Percentiles rank a stretch among this genome's conserved stretches.
Conservation (phyloP, 2,113 vertebrate species). For the Tenrec ecaudatus region DNA sequence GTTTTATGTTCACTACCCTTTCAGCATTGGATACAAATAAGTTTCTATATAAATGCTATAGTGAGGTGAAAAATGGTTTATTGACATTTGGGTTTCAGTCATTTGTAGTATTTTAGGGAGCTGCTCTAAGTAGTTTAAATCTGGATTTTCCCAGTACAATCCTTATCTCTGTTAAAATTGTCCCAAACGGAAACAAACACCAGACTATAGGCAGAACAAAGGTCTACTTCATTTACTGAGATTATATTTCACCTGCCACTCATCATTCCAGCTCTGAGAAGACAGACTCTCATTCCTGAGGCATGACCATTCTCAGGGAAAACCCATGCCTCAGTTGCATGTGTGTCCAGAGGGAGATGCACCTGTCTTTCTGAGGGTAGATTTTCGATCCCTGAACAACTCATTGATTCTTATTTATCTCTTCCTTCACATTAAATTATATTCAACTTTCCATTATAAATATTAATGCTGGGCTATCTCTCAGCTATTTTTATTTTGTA, state of each 20-base stretch:
- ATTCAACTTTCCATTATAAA: conserved; percentile 53
- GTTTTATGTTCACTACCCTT: conserved; percentile 79
- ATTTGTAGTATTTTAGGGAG: conserved; percentile 46
- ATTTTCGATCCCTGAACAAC: conserved; percentile 47
- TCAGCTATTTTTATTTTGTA: conserved; percentile 66
- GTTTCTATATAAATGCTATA: conserved; percentile 61
- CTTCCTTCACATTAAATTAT: not conserved
- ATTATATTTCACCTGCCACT: not conserved
- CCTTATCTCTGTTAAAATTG: not conserved
- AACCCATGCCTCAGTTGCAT: not conserved
- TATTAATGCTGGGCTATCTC: conserved; percentile 69
- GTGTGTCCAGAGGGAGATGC: not conserved
- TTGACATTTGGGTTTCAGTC: not conserved
- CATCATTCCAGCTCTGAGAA: conserved; percentile 21
- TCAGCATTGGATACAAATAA: conserved; percentile 67
- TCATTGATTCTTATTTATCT: conserved; percentile 18
- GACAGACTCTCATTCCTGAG: conserved; percentile 39
- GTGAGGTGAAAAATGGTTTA: conserved; percentile 45
- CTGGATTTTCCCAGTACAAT: conserved; percentile 29
- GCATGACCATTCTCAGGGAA: conserved; percentile 64
- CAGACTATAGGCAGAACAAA: not conserved
- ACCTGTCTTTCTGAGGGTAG: conserved; percentile 17
- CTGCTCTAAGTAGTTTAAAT: conserved; percentile 59
- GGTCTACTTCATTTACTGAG: conserved; percentile 3
- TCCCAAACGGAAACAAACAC: not conserved